A percentile compares a stretch with the other conserved stretches of the same genome.
These are phyloP conservation scores for Syrmaticus mikado DNA, from an alignment of 2,113 vertebrate genomes.

Conservation along the genomic window DNA sequence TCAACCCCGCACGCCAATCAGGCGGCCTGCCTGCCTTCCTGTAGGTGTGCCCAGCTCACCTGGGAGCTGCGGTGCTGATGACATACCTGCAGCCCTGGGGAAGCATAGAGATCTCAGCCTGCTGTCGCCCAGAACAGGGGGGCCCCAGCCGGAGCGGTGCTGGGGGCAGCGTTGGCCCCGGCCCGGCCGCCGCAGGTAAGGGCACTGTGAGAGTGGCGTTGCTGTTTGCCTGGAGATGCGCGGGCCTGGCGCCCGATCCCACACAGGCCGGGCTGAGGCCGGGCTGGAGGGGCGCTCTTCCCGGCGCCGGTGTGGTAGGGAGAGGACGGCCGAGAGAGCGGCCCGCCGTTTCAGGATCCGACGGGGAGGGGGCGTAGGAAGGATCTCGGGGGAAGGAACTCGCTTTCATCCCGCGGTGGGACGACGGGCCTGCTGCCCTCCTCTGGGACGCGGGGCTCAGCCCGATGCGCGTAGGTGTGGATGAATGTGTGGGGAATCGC, in stretches of 20 bases:
- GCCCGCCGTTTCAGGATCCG: background rate
- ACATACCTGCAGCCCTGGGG: constrained; percentile 40
- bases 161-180: background rate
- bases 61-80: constrained; percentile 31
- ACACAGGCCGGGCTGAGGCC: background rate
- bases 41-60: constrained; percentile 64
- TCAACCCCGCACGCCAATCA: constrained; percentile 41
- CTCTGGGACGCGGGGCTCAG: background rate
- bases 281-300: background rate
- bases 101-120: background rate
- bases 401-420: background rate
- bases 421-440: background rate
- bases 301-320: too few species aligned
- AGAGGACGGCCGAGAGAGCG: too few species aligned
- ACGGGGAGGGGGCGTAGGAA: background rate
- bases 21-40: constrained; percentile 42
- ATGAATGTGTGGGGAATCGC: background rate
- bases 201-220: background rate
- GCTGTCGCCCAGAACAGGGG: background rate
- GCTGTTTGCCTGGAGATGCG: background rate
- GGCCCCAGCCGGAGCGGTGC: background rate
- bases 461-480: background rate
- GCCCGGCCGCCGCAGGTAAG: constrained; percentile 12
- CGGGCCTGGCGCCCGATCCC: constrained; percentile 3
- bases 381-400: background rate